Percentiles rank a stretch among this genome's conserved stretches.
Conservation (phyloP, 2,888 invertebrate genomes). For the Sphaerophoria taeniata region DNA sequence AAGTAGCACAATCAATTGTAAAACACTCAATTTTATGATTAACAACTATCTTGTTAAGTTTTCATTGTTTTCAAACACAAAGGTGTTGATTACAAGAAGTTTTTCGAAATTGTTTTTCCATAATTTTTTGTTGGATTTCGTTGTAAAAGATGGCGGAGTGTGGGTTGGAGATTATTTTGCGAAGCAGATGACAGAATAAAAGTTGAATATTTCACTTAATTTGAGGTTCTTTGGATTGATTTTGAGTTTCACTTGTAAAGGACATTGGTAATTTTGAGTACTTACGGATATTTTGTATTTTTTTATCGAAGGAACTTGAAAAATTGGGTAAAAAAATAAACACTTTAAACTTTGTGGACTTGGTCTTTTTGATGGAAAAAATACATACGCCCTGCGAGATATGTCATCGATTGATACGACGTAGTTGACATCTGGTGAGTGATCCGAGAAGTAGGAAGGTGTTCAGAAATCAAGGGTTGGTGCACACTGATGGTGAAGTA, state of each 20-base stretch:
- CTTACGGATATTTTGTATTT: constrained; percentile 67
- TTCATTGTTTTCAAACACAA: constrained; percentile 10
- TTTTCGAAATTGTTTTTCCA: constrained; percentile 27
- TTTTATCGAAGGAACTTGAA: constrained; percentile 53
- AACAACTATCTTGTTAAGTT: background rate
- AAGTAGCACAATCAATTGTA: constrained; percentile 10
- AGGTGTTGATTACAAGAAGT: constrained; percentile 39
- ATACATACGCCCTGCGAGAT: constrained; percentile 72
- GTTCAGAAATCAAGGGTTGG: constrained; percentile 48
- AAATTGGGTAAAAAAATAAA: constrained; percentile 72
- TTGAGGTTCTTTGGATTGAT: background rate
- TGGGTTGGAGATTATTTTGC: constrained; percentile 49
- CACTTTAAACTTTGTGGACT: constrained; percentile 69
- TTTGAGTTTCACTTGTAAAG: constrained; percentile 29
- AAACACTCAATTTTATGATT: constrained; percentile 11
- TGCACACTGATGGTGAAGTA: background rate
- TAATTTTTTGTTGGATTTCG: constrained; percentile 4
- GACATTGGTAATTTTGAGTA: constrained; percentile 51
- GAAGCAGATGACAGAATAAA: constrained; percentile 63
- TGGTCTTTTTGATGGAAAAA: constrained; percentile 64
- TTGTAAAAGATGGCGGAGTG: constrained; percentile 71
- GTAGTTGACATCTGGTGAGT: constrained; percentile 47
- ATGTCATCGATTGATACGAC: constrained; percentile 66
- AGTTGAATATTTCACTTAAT: constrained; percentile 49
- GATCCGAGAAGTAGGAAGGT: constrained; percentile 27